Evolutionary conservation across 2,888 invertebrate species (phyloP).

Genomic region (Apamea monoglypha): DNA sequence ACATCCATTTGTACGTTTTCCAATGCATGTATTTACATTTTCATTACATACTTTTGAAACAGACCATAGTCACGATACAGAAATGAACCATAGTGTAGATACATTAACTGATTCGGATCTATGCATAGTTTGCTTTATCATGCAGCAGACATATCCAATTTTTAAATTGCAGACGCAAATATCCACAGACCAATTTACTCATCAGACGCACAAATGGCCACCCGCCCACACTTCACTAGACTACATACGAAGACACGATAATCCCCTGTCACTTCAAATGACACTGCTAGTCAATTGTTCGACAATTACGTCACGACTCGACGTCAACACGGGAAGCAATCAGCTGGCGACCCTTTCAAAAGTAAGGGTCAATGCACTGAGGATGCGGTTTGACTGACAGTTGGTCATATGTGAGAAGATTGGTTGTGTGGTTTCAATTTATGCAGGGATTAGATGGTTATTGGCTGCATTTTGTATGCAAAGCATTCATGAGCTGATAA

Average conservation of each 20-base stretch:
- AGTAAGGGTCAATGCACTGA: conserved; percentile 51
- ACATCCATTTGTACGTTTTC: neutral
- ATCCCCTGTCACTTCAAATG: conserved; percentile 60
- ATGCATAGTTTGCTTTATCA: neutral
- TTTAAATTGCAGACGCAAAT: conserved; percentile 14
- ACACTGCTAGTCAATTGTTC: conserved; percentile 63
- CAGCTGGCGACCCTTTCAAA: conserved; percentile 67
- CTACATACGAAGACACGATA: conserved; percentile 45
- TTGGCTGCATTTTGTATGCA: neutral
- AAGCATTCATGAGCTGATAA: neutral
- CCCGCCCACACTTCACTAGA: conserved; percentile 23
- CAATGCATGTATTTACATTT: neutral
- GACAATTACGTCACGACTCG: conserved; percentile 58
- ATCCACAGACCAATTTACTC: conserved; percentile 27
- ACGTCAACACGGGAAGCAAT: conserved; percentile 76
- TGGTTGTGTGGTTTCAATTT: conserved; percentile 19
- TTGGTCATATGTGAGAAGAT: conserved; percentile 9
- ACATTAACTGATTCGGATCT: neutral
- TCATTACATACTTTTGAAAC: neutral
- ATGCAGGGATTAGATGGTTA: neutral
- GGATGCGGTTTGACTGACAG: conserved; percentile 45
- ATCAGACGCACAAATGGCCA: conserved; percentile 34
- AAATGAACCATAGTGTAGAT: neutral
- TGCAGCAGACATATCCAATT: neutral
- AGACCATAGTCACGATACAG: neutral